Evolutionary conservation across 2,888 invertebrate genomes (phyloP).

Genomic region (Melanostoma mellinum): DNA sequence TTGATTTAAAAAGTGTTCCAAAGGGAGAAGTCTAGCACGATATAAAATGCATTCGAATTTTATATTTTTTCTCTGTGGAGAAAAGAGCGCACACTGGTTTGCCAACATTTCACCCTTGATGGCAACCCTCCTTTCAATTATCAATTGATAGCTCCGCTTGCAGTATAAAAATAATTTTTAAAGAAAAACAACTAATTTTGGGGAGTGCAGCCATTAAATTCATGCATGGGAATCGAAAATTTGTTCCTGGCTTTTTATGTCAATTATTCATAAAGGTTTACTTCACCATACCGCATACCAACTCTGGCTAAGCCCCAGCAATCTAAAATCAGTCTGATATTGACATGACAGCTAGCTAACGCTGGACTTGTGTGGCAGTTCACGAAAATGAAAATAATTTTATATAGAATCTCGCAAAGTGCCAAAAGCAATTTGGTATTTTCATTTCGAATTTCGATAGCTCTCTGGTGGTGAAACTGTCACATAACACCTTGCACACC

Average conservation of each 20-base stretch:
- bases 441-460: constrained; percentile 69
- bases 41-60: too few relatives aligned
- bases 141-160: too few relatives aligned
- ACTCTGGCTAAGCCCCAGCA: constrained; percentile 6
- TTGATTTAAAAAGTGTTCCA: too few relatives aligned
- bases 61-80: constrained; percentile 23
- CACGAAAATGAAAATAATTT: constrained; percentile 65
- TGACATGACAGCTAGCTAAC: constrained; percentile 49
- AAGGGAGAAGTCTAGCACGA: too few relatives aligned
- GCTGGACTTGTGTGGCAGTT: constrained; percentile 52
- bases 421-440: constrained; percentile 70
- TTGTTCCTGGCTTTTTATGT: constrained; percentile 42
- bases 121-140: too few relatives aligned
- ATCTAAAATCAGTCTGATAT: constrained; percentile 23
- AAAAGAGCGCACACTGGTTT: too few relatives aligned
- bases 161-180: neutral
- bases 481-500: constrained; percentile 51
- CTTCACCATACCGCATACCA: neutral
- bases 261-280: constrained; percentile 51
- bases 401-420: constrained; percentile 63
- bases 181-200: constrained; percentile 26
- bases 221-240: constrained; percentile 51
- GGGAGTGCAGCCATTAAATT: constrained; percentile 16
- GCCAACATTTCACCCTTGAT: too few relatives aligned
- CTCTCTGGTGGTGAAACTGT: constrained; percentile 57